These are phyloP conservation scores for Odontamblyopus rebecca DNA, from an alignment of 2,797 vertebrate genomes.

Conservation along the genomic window DNA sequence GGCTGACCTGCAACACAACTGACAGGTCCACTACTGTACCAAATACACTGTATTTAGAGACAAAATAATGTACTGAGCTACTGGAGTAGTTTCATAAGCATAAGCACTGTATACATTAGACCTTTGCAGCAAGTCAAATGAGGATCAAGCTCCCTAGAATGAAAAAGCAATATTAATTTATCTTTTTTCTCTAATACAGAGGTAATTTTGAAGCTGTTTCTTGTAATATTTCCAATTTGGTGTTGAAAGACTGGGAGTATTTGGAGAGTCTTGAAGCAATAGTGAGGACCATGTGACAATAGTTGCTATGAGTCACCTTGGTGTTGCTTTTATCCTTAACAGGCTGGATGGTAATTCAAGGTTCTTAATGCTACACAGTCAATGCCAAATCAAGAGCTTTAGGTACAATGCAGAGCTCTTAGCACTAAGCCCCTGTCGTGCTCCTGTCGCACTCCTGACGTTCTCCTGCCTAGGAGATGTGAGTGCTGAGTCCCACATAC, in stretches of 20 bases:
- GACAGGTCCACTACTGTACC: slow-evolving; percentile 27
- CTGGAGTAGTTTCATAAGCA: slow-evolving; percentile 7
- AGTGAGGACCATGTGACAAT: slow-evolving; percentile 59
- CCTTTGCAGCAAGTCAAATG: slow-evolving; percentile 32
- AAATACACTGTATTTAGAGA: slow-evolving; percentile 4
- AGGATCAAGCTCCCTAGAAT: slow-evolving; percentile 4
- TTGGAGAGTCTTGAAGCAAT: slow-evolving; percentile 56
- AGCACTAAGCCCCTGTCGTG: slow-evolving; percentile 24
- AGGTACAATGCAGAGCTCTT: slow-evolving; percentile 18
- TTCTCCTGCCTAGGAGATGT: slow-evolving; percentile 19
- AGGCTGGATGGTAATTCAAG: slow-evolving; percentile 54
- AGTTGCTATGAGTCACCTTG: slow-evolving; percentile 61
- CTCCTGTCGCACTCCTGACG: slow-evolving; percentile 18
- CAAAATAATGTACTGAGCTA: neutral
- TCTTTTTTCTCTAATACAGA: slow-evolving; percentile 14
- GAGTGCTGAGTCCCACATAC: slow-evolving; percentile 10
- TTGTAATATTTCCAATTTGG: slow-evolving; percentile 57
- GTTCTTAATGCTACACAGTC: slow-evolving; percentile 45
- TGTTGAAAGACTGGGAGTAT: slow-evolving; percentile 49
- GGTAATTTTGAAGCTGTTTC: slow-evolving; percentile 44
- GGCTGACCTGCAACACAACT: slow-evolving; percentile 48
- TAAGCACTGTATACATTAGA: slow-evolving; percentile 14
- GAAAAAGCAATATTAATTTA: slow-evolving; percentile 17
- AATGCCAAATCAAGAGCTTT: slow-evolving; percentile 33
- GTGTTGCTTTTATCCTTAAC: slow-evolving; percentile 46